phyloP scores from a whole-genome alignment of 1,140 invertebrate genomes.

The Caenorhabditis brenneri region DNA sequence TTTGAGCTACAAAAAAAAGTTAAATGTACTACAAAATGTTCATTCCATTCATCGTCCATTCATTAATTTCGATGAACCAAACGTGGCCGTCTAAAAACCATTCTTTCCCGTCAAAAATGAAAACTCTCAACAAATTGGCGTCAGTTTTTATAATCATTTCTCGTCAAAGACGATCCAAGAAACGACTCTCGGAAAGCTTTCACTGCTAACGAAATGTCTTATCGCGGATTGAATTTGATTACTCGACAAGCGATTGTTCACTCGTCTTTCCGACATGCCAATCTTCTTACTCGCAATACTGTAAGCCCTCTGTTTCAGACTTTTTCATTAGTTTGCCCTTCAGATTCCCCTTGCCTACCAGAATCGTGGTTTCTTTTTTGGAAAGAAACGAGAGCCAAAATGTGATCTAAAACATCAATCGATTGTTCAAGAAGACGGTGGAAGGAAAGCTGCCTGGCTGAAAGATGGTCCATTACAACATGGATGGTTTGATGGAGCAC shows the following conservation, averaged over 20 bases:
- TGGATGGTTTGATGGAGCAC: not conserved
- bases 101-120: too few species aligned
- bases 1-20: too few species aligned
- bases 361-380: slow-evolving; percentile 13
- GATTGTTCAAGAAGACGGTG: slow-evolving; percentile 7
- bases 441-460: slow-evolving; percentile 21
- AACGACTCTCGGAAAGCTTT: not conserved
- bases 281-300: not conserved
- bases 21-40: too few species aligned
- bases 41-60: too few species aligned
- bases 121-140: too few species aligned
- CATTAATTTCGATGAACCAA: too few species aligned
- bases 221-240: slow-evolving; percentile 22
- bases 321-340: not conserved
- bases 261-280: not conserved
- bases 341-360: not conserved
- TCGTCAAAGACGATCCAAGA: not conserved
- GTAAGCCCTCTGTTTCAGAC: not conserved
- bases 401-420: slow-evolving; percentile 9
- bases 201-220: not conserved
- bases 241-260: slow-evolving; percentile 6
- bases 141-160: not conserved
- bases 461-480: not conserved
- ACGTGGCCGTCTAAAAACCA: too few species aligned
- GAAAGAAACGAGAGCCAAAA: not conserved